A percentile compares a stretch with the other conserved stretches of the same genome.
phyloP scores from a whole-genome alignment of 2,888 invertebrate species.

The Deilephila elpenor region DNA sequence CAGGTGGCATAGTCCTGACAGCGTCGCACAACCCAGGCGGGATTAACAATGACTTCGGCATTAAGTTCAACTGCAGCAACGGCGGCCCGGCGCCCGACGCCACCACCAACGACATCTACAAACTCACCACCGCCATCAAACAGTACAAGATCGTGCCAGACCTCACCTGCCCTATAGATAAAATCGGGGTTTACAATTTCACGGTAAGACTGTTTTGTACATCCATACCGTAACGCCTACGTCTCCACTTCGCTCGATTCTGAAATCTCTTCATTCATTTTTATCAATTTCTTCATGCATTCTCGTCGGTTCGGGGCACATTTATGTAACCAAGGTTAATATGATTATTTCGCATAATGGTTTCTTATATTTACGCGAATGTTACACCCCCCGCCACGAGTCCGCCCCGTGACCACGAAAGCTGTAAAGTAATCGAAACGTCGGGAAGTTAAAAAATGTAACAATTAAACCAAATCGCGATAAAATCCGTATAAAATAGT shows the following conservation, averaged over 20 bases:
- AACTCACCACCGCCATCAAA: constrained; percentile 90
- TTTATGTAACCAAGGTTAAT: too few relatives aligned
- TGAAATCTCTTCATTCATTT: too few relatives aligned
- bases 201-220: constrained; percentile 72
- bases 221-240: neutral
- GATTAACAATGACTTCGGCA: constrained; percentile 98
- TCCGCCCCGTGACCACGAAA: too few relatives aligned
- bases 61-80: constrained; percentile 98
- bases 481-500: too few relatives aligned
- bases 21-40: constrained; percentile 99
- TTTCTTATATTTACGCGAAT: too few relatives aligned
- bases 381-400: too few relatives aligned
- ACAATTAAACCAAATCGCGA: too few relatives aligned
- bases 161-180: constrained; percentile 90
- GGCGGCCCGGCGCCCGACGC: constrained; percentile 98
- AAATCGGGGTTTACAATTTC: constrained; percentile 88
- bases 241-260: neutral
- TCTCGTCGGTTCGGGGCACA: too few relatives aligned
- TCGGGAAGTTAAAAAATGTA: too few relatives aligned
- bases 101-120: constrained; percentile 94
- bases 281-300: too few relatives aligned
- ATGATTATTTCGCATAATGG: too few relatives aligned
- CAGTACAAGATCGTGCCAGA: constrained; percentile 92
- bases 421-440: too few relatives aligned
- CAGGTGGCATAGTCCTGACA: constrained; percentile 98